phyloP scores from a whole-genome alignment of 2,888 invertebrate genomes.

The Griposia aprilina region DNA sequence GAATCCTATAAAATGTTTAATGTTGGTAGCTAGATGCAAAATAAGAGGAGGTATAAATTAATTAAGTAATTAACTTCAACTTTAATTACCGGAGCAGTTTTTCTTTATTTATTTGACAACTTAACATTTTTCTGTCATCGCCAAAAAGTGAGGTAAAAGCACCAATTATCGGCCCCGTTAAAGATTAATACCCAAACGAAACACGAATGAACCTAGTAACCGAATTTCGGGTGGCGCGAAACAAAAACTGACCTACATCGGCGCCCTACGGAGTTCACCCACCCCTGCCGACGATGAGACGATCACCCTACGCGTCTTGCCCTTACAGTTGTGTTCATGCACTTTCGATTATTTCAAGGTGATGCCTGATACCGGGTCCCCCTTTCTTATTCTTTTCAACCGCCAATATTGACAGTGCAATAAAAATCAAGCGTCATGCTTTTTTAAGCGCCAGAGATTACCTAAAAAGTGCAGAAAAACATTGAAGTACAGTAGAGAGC shows the following conservation, averaged over 20 bases:
- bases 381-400: slow-evolving; percentile 55
- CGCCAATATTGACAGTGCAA: slow-evolving; percentile 30
- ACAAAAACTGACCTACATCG: slow-evolving; percentile 90
- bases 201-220: slow-evolving; percentile 86
- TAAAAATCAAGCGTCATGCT: slow-evolving; percentile 16
- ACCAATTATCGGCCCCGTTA: slow-evolving; percentile 72
- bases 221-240: slow-evolving; percentile 90
- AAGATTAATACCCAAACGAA: slow-evolving; percentile 73
- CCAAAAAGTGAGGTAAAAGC: slow-evolving; percentile 64
- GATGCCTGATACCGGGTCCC: slow-evolving; percentile 67
- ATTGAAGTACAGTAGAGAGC: background rate
- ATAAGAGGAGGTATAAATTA: background rate
- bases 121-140: slow-evolving; percentile 36
- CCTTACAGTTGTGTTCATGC: slow-evolving; percentile 79
- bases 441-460: slow-evolving; percentile 5
- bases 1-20: too few relatives aligned
- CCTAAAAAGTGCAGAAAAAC: slow-evolving; percentile 7
- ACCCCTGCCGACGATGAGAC: slow-evolving; percentile 85
- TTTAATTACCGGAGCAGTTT: background rate
- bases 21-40: background rate
- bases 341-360: slow-evolving; percentile 84
- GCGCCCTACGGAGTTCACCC: slow-evolving; percentile 89
- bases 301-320: slow-evolving; percentile 84
- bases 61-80: background rate
- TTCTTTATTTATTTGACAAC: slow-evolving; percentile 35